These are phyloP conservation scores for Parauchenoglanis ngamensis DNA, from an alignment of 2,797 vertebrate genomes.

Conservation along the genomic window DNA sequence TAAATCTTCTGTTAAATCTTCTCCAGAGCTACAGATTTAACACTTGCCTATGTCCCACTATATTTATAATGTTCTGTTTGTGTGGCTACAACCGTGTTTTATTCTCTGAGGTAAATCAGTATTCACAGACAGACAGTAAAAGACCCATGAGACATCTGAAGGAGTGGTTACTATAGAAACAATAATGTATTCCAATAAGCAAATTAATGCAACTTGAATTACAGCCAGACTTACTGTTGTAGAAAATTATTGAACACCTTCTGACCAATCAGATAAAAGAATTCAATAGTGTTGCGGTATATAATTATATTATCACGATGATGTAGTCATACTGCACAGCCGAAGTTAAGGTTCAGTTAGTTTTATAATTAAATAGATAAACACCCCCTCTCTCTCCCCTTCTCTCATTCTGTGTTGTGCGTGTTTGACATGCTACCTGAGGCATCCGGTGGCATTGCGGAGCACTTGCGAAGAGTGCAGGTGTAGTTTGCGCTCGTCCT, in stretches of 20 bases:
- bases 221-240: neutral
- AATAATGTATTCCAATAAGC: neutral
- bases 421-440: constrained; percentile 74
- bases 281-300: neutral
- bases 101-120: neutral
- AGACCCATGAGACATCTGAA: neutral
- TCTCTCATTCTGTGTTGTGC: neutral
- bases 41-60: neutral
- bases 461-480: constrained; percentile 98
- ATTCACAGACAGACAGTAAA: neutral
- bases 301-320: neutral
- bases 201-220: neutral
- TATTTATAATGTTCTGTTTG: no score
- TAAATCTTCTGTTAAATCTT: neutral
- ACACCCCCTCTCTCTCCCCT: neutral
- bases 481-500: constrained; percentile 94
- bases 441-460: constrained; percentile 96
- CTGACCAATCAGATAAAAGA: neutral
- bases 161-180: neutral
- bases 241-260: neutral
- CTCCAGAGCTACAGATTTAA: no score
- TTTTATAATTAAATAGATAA: neutral
- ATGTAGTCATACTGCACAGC: neutral
- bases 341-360: neutral
- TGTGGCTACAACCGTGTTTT: neutral